A percentile compares a stretch with the other conserved stretches of the same genome.
These are phyloP conservation scores for Trichosurus vulpecula DNA, from an alignment of 2,797 vertebrate genomes.

Conservation along the genomic window DNA sequence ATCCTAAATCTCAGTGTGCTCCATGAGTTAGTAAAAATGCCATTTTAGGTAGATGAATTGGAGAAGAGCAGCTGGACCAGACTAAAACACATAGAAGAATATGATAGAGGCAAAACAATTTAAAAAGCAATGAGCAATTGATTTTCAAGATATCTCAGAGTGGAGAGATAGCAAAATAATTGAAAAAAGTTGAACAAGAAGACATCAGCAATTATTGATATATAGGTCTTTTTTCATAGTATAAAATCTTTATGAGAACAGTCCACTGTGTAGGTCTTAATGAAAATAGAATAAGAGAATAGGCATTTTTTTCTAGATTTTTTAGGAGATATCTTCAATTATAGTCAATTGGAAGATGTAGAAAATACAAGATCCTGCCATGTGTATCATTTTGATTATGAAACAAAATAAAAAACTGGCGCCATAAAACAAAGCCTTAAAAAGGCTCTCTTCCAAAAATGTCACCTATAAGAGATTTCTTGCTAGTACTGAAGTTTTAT, in stretches of 20 bases:
- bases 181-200: background rate
- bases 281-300: background rate
- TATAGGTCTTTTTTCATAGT: background rate
- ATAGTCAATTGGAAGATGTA: background rate
- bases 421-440: background rate
- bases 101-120: background rate
- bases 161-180: background rate
- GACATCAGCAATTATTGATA: background rate
- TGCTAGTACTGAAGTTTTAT: background rate
- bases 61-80: background rate
- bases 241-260: background rate
- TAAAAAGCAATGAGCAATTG: background rate
- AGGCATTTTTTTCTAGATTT: background rate
- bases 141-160: background rate
- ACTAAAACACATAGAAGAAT: background rate
- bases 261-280: background rate
- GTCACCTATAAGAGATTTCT: background rate
- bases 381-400: background rate
- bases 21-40: background rate
- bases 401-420: background rate
- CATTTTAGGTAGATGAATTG: background rate
- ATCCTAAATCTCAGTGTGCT: background rate
- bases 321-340: background rate
- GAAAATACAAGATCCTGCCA: background rate
- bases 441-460: background rate